Evolutionary conservation across 2,888 invertebrate species (phyloP).

Genomic region (Drosophila lutescens): DNA sequence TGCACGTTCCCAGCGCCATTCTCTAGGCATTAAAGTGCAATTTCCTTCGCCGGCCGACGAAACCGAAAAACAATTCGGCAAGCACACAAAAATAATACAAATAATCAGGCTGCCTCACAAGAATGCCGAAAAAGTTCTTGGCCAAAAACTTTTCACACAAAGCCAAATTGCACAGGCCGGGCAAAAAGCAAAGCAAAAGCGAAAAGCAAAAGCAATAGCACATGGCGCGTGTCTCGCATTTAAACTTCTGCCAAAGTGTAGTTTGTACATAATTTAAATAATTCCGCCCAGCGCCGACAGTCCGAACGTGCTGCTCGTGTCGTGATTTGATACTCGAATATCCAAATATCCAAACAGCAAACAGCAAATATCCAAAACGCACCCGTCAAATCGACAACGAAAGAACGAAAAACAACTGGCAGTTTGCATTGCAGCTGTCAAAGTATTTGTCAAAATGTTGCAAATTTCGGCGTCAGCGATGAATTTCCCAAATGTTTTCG

Average conservation of each 20-base stretch:
- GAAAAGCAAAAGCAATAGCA: conserved; percentile 48
- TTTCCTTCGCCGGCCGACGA: conserved; percentile 35
- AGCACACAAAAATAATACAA: conserved; percentile 26
- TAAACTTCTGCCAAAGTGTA: conserved; percentile 62
- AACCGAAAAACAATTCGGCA: conserved; percentile 31
- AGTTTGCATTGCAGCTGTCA: conserved; percentile 70
- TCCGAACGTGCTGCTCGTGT: conserved; percentile 58
- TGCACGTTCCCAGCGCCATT: conserved; percentile 53
- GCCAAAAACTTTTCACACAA: conserved; percentile 41
- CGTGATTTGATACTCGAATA: conserved; percentile 47
- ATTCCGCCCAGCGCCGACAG: conserved; percentile 61
- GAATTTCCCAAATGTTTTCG: conserved; percentile 61
- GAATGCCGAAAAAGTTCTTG: conserved; percentile 43
- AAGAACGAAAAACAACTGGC: conserved; percentile 14
- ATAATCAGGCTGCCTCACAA: conserved; percentile 33
- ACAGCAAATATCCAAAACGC: conserved; percentile 26
- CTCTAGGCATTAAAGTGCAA: conserved; percentile 56
- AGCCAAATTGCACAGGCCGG: conserved; percentile 28
- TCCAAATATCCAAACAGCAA: conserved; percentile 25
- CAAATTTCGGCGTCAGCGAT: conserved; percentile 72
- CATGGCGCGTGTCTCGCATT: conserved; percentile 72
- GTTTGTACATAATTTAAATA: conserved; percentile 75
- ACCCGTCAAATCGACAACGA: conserved; percentile 12
- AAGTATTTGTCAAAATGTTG: conserved; percentile 77
- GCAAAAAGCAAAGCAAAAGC: conserved; percentile 30